These are phyloP conservation scores for Eupeodes corollae DNA, from an alignment of 1,140 invertebrate species.

Conservation along the genomic window DNA sequence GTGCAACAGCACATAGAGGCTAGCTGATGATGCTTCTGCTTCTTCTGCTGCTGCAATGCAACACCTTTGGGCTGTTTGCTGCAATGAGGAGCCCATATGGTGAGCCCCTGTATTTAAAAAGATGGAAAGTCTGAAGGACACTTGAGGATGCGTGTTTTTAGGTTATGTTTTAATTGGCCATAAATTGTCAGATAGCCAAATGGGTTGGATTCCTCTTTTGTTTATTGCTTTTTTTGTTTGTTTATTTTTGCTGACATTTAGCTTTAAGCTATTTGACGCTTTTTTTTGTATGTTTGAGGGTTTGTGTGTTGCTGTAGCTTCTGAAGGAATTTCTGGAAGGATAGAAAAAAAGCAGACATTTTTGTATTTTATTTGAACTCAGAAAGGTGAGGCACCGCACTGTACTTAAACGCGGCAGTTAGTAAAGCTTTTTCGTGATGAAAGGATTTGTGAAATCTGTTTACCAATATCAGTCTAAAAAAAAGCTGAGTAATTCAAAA, in stretches of 20 bases:
- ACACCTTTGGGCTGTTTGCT: not conserved
- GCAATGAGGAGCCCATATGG: not conserved
- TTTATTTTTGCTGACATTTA: too few relatives aligned
- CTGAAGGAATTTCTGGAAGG: too few relatives aligned
- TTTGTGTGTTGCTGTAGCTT: not conserved
- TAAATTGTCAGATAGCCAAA: not conserved
- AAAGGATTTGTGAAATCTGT: too few relatives aligned
- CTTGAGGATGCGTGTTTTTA: slow-evolving; percentile 16
- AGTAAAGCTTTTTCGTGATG: too few relatives aligned
- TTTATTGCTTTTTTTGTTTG: too few relatives aligned
- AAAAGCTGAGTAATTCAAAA: too few relatives aligned
- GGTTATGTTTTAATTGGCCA: slow-evolving; percentile 31
- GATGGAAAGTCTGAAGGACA: slow-evolving; percentile 1
- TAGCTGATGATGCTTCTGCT: not conserved
- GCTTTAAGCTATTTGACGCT: too few relatives aligned
- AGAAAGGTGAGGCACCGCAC: too few relatives aligned
- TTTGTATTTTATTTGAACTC: too few relatives aligned
- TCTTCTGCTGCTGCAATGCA: not conserved
- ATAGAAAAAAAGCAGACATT: too few relatives aligned
- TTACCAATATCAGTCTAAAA: too few relatives aligned
- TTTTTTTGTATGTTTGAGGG: not conserved
- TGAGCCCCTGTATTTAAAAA: slow-evolving; percentile 2
- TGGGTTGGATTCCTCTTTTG: not conserved
- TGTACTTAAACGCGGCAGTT: too few relatives aligned
- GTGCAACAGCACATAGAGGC: not conserved